Conservation (phyloP, 1,140 invertebrate species). For the Littorina saxatilis region DNA sequence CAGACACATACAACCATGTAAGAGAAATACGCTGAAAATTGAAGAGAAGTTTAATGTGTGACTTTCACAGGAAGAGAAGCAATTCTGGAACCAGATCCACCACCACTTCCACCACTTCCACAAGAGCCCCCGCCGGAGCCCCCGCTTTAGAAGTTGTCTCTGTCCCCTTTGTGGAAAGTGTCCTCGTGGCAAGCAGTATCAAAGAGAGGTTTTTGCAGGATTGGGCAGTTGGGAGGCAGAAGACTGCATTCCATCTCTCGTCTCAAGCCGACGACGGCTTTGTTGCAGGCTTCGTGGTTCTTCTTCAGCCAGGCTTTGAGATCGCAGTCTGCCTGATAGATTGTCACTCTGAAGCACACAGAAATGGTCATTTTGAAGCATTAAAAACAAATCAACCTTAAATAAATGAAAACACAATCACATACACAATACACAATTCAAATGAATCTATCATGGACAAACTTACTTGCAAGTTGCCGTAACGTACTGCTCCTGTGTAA, state of each 20-base stretch:
- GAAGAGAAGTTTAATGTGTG: too few species aligned
- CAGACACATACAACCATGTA: too few species aligned
- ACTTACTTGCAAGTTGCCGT: slow-evolving; percentile 40
- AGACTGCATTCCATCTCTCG: slow-evolving; percentile 49
- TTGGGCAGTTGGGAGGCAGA: slow-evolving; percentile 39
- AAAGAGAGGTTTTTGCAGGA: background rate
- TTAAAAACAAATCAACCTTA: too few species aligned
- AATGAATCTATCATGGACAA: too few species aligned
- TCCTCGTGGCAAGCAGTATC: slow-evolving; percentile 29
- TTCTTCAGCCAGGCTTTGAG: slow-evolving; percentile 39
- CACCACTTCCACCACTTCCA: background rate
- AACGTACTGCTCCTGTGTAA: slow-evolving; percentile 31
- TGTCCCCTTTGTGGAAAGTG: slow-evolving; percentile 21
- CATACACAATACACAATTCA: too few species aligned
- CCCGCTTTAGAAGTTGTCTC: background rate
- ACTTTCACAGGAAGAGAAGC: background rate
- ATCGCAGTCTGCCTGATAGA: slow-evolving; percentile 45
- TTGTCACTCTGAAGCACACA: slow-evolving; percentile 35
- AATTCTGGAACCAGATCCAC: background rate
- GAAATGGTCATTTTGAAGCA: too few species aligned
- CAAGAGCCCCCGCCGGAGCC: background rate
- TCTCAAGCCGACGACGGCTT: slow-evolving; percentile 39
- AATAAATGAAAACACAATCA: too few species aligned
- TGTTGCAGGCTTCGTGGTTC: slow-evolving; percentile 44
- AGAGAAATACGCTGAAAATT: too few species aligned